phyloP scores from a whole-genome alignment of 1,140 invertebrate genomes.

The Trichonephila clavipes region DNA sequence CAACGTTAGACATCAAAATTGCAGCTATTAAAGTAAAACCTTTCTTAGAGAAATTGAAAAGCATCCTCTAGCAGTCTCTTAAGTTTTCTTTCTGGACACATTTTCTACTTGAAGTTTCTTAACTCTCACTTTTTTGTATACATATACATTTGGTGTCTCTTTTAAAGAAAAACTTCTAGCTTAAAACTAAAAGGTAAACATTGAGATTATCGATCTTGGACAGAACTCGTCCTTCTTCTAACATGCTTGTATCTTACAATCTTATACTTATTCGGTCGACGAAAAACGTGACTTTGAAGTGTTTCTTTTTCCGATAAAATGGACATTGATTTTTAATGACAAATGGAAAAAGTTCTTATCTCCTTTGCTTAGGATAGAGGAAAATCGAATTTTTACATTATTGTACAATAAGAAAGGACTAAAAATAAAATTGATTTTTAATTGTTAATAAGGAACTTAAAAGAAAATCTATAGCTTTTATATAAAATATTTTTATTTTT shows the following conservation, averaged over 20 bases:
- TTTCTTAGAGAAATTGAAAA: not conserved
- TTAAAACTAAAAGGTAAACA: constrained; percentile 38
- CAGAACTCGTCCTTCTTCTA: constrained; percentile 1
- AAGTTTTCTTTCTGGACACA: not conserved
- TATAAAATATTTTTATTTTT: too few species aligned
- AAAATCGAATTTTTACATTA: not conserved
- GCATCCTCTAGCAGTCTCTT: not conserved
- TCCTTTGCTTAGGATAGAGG: not conserved
- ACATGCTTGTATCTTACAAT: not conserved
- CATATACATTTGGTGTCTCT: not conserved
- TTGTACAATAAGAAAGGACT: not conserved
- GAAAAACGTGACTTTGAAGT: constrained; percentile 37
- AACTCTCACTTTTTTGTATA: not conserved
- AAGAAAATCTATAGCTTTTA: too few species aligned
- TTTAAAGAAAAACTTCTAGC: not conserved
- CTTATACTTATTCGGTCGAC: not conserved
- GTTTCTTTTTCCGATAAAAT: constrained; percentile 27
- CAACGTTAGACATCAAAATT: not conserved
- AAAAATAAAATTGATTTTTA: too few species aligned
- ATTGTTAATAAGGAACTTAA: too few species aligned
- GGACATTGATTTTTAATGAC: constrained; percentile 37
- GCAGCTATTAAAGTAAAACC: not conserved
- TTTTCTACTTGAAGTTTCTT: not conserved
- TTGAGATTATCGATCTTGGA: constrained; percentile 21
- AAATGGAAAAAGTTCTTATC: constrained; percentile 15